Percentiles rank a stretch among this genome's conserved stretches.
phyloP scores from a whole-genome alignment of 2,113 vertebrate genomes.

The Carlito syrichta region DNA sequence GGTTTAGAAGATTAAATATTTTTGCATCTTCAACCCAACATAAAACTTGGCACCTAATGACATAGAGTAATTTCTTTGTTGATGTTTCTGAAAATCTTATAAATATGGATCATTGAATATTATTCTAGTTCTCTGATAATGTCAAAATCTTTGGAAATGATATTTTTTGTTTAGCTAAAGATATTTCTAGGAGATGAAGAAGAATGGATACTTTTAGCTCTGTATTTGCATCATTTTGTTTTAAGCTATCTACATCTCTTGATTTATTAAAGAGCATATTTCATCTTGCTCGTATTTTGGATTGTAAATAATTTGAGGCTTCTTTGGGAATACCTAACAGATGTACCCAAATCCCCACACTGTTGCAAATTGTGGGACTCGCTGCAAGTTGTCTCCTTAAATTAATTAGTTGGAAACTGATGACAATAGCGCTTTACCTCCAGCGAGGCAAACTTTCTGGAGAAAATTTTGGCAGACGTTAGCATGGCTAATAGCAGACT shows the following conservation, averaged over 20 bases:
- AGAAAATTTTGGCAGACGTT: conserved; percentile 50
- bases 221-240: background rate
- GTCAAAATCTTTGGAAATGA: background rate
- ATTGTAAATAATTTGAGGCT: background rate
- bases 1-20: conserved; percentile 13
- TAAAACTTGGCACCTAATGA: background rate
- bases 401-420: conserved; percentile 50
- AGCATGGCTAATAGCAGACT: conserved; percentile 6
- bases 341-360: background rate
- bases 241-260: background rate
- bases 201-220: background rate
- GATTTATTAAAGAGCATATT: conserved; percentile 32
- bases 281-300: background rate
- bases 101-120: background rate
- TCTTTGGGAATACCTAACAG: background rate
- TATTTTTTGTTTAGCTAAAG: background rate
- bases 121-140: background rate
- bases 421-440: background rate
- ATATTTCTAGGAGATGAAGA: background rate
- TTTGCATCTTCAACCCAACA: background rate
- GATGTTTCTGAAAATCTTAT: background rate
- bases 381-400: conserved; percentile 34
- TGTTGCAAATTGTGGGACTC: conserved; percentile 20
- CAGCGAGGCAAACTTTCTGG: conserved; percentile 30
- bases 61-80: background rate